Evolutionary conservation across 2,888 invertebrate genomes (phyloP).

Genomic region (Cetonia aurata): DNA sequence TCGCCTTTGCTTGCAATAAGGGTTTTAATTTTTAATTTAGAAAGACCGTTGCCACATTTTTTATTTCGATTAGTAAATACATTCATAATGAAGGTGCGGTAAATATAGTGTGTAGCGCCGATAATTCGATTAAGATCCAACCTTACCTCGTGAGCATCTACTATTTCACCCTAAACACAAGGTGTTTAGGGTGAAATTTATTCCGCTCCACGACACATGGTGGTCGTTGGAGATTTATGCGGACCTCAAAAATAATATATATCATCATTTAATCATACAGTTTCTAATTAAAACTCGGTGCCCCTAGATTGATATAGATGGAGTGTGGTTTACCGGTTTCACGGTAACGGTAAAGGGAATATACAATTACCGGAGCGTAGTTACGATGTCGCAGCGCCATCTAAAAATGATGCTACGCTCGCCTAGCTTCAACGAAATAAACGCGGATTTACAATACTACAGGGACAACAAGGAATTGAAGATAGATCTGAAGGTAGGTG

Average conservation of each 20-base stretch:
- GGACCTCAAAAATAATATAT: too few relatives aligned
- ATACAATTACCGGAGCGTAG: constrained; percentile 81
- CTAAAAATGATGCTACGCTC: constrained; percentile 76
- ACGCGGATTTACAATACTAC: constrained; percentile 75
- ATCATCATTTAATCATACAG: neutral
- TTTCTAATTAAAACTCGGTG: constrained; percentile 23
- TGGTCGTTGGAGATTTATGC: too few relatives aligned
- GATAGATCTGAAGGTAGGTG: constrained; percentile 74
- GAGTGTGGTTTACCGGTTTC: constrained; percentile 86
- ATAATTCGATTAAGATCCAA: too few relatives aligned
- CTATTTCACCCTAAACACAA: too few relatives aligned
- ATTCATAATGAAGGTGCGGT: too few relatives aligned
- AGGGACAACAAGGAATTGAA: constrained; percentile 78
- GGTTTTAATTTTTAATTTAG: constrained; percentile 5
- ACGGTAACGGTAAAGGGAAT: constrained; percentile 78
- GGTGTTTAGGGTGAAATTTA: too few relatives aligned
- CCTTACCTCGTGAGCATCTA: too few relatives aligned
- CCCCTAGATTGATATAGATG: constrained; percentile 76
- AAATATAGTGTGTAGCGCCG: too few relatives aligned
- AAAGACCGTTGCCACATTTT: too few relatives aligned
- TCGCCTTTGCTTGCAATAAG: neutral
- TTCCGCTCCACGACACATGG: too few relatives aligned
- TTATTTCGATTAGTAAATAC: too few relatives aligned
- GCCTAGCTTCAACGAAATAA: constrained; percentile 79
- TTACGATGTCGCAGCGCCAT: constrained; percentile 74